Evolutionary conservation across 2,797 vertebrate species (phyloP), one percentile per base, ranked within the genome.

Genomic region (Crocodylus rhombifer): DNA sequence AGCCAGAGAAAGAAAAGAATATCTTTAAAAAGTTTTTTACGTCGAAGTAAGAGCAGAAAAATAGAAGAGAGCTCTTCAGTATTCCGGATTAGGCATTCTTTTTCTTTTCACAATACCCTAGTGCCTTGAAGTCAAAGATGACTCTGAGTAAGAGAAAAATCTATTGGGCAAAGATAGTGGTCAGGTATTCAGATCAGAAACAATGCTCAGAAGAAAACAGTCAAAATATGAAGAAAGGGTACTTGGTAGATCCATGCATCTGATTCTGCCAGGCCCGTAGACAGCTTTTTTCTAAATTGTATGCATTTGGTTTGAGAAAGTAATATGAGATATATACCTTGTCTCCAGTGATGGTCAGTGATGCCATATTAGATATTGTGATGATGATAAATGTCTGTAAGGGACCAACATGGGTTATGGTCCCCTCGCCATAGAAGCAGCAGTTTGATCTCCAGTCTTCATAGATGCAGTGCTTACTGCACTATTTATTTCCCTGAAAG

Each of bases 11-110:
- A 80, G 65, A 51, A 61, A 96, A 36, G 83, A 97, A 55, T 12
- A 85, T 97, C 74, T 98, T 98, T 86, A 96, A 96, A 81, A 98
- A 97, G 84, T 26, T 98, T 15, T 98, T 98, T 89, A 36, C 33
- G 74, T 95, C 97, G 96, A 97, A 98, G 95, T 96, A 96, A 97
- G 18, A 62, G 12, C 21, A 10, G 9, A 8, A 42, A 33, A 65
- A 23, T 33, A 73, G 16, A 21, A 76, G 56, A 26, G 16, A 16
- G 4, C 9, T 5, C 58, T 81, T 23, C 65, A 77, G 26, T 74
- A 23, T 55, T 81, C 69, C 28, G 4, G 20, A 64, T 55, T 25
- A 82, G 63, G 69, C 4, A 2, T 4, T 20, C 42, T 91, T 6
- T 16, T 84, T 82, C 26, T 7, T 56, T 79, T 69, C 58, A 23